phyloP scores from a whole-genome alignment of 2,113 vertebrate species.

The Echinops telfairi region DNA sequence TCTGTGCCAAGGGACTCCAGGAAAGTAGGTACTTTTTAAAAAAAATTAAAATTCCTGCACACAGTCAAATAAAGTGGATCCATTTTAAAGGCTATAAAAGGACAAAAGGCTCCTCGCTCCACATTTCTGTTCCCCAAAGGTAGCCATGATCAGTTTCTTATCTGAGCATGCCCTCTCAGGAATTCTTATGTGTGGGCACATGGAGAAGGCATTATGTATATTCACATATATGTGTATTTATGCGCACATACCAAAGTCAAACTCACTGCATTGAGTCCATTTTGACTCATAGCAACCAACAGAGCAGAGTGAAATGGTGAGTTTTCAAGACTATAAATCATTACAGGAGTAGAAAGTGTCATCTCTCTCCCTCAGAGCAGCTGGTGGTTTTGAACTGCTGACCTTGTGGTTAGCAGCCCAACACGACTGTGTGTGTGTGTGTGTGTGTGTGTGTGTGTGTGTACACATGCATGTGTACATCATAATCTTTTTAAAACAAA shows the following conservation, averaged over 20 bases:
- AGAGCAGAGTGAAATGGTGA: too few relatives aligned
- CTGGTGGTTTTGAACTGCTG: too few relatives aligned
- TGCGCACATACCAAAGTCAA: too few relatives aligned
- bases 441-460: background rate
- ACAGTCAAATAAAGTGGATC: background rate
- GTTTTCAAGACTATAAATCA: too few relatives aligned
- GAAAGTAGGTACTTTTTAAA: background rate
- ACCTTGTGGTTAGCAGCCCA: too few relatives aligned
- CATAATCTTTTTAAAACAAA: background rate
- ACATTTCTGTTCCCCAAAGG: conserved; percentile 17
- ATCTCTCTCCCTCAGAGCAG: too few relatives aligned
- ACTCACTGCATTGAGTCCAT: too few relatives aligned
- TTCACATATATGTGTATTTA: background rate
- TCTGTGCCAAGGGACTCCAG: background rate
- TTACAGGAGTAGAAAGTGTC: too few relatives aligned
- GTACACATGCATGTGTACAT: background rate
- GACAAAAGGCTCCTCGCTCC: background rate
- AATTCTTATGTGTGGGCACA: background rate
- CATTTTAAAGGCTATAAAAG: background rate
- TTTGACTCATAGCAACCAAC: too few relatives aligned
- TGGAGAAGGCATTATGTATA: background rate
- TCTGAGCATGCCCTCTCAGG: background rate
- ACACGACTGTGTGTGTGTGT: too few relatives aligned
- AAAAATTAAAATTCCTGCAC: background rate
- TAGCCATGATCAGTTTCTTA: background rate